Evolutionary conservation across 2,113 vertebrate genomes (phyloP).

Genomic region (Nothobranchius furzeri): DNA sequence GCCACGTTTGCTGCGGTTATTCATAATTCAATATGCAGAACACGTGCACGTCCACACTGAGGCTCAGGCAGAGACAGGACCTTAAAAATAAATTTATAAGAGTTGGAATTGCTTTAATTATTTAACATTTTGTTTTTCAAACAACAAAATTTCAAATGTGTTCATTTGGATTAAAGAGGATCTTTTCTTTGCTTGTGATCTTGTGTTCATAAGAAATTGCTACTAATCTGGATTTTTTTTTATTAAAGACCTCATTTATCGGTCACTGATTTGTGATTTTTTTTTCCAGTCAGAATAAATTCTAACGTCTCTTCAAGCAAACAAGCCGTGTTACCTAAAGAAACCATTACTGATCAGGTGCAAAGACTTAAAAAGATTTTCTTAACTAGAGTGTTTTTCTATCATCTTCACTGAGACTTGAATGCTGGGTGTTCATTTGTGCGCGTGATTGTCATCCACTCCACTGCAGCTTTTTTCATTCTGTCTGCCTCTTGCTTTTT

Average conservation of each 20-base stretch:
- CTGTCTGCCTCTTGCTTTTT: slow-evolving; percentile 74
- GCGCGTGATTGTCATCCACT: slow-evolving; percentile 44
- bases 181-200: no score
- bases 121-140: background rate
- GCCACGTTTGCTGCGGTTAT: slow-evolving; percentile 61
- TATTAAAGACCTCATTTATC: background rate
- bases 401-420: background rate
- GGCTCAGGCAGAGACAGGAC: slow-evolving; percentile 27
- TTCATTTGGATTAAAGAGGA: no score
- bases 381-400: background rate
- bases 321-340: no score
- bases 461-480: slow-evolving; percentile 64
- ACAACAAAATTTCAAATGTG: no score
- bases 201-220: no score
- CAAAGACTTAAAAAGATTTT: background rate
- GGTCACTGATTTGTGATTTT: no score
- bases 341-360: no score
- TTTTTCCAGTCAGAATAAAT: no score
- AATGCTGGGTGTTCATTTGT: slow-evolving; percentile 46
- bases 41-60: slow-evolving; percentile 49
- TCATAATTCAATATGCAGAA: slow-evolving; percentile 68
- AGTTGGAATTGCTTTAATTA: no score
- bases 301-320: no score
- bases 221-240: no score
- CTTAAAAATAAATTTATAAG: background rate